A percentile compares a stretch with the other conserved stretches of the same genome.
These are phyloP conservation scores for Drosophila triauraria DNA, from an alignment of 1,140 invertebrate genomes.

Conservation along the genomic window DNA sequence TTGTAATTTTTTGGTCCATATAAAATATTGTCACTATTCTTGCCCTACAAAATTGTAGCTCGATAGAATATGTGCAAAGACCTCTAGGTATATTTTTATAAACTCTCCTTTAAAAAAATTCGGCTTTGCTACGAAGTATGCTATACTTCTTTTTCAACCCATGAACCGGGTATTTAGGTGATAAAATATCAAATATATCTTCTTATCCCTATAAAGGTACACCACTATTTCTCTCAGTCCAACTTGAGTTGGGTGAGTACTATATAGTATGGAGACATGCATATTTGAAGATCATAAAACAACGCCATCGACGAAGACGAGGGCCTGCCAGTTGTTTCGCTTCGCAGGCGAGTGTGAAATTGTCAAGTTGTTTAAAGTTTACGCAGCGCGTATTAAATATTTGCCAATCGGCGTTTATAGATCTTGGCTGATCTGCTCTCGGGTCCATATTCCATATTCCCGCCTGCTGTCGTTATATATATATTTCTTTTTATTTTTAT, in stretches of 20 bases:
- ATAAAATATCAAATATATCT: not conserved
- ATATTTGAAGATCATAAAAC: conserved; percentile 81
- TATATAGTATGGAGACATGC: conserved; percentile 48
- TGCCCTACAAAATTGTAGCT: no score
- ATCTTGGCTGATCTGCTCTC: conserved; percentile 63
- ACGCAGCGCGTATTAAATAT: conserved; percentile 83
- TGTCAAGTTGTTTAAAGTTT: conserved; percentile 84
- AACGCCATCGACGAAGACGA: conserved; percentile 44
- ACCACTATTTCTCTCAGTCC: not conserved
- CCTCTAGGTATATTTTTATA: not conserved
- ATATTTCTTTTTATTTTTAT: conserved; percentile 1
- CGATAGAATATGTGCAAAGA: no score
- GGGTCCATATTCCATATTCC: conserved; percentile 18
- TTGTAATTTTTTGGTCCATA: no score
- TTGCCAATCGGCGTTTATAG: conserved; percentile 83
- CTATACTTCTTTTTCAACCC: not conserved
- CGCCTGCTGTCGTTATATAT: conserved; percentile 25
- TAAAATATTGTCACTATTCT: no score
- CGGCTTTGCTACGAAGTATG: not conserved
- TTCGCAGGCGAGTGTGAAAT: conserved; percentile 81
- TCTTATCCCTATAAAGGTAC: not conserved
- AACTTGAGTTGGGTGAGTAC: conserved; percentile 4
- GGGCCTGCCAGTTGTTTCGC: conserved; percentile 40
- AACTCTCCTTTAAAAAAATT: not conserved
- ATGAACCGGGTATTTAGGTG: rapidly evolving